Base-by-base conservation (phyloP, 2,888 invertebrate genomes). In the Heteromyza rotundicornis region DNA sequence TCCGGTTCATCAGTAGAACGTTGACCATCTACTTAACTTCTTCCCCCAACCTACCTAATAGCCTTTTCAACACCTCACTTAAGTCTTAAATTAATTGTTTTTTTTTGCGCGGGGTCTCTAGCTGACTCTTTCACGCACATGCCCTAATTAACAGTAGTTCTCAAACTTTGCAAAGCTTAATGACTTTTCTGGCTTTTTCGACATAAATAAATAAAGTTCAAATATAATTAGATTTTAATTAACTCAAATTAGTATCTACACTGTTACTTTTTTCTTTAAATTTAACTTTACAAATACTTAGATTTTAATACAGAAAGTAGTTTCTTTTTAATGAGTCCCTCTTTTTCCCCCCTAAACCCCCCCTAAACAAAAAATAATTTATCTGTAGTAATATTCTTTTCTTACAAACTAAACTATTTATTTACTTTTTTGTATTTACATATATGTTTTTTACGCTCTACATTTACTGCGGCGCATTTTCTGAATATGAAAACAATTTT, bases 81-180 rank as follows among this genome's bases (percentile, higher is more conserved):
- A 74, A 71, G 68, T 70, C 73, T 68, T 32, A 12, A 32, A 5
- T 32, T 32, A 32, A n/a, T n/a, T n/a, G n/a, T n/a, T n/a, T n/a
- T n/a, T n/a, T 27, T 10, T 27, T 10, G 40, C 40, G 40, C 40
- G 8, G 40, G 14, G 40, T n/a, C 2, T 40, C 2, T 40, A 40
- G 40, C 16, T 40, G 10, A n/a, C 40, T 40, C 40, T 7, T n/a
- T 40, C 40, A 40, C 40, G 40, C 40, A 40, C 40, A 40, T n/a
- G 5, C 27, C 27, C 27, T 27, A 10, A 10, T 27, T 40, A 10
- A 40, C n/a, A 40, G 40, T 40, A 40, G 40, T 40, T 40, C 14
- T 40, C n/a, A 40, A 7, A 7, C 14, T 40, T 40, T 40, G 8
- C 40, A 40, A 40, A 40, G 16, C 40, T 40, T 40, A 10, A 40